phyloP scores from a whole-genome alignment of 1,140 invertebrate species.

The Condylostylus longicornis region DNA sequence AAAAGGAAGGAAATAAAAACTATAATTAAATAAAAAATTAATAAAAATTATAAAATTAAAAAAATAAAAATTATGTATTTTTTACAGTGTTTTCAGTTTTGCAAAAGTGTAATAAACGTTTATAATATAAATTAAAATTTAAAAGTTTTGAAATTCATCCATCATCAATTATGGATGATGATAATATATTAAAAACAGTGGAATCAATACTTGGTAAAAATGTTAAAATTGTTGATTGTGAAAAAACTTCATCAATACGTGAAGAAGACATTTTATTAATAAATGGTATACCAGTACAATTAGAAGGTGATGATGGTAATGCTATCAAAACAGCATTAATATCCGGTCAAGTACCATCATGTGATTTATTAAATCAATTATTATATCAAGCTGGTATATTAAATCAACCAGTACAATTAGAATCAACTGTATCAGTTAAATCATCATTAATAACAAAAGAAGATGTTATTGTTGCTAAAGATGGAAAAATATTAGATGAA shows the following conservation, averaged over 20 bases:
- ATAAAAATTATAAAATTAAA: too few species aligned
- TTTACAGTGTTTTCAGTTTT: too few species aligned
- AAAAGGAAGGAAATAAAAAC: too few species aligned
- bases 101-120: too few species aligned
- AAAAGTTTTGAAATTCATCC: too few species aligned
- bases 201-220: conserved; percentile 61
- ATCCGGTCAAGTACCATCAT: conserved; percentile 53
- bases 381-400: conserved; percentile 50
- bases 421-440: conserved; percentile 57
- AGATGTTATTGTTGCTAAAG: conserved; percentile 52
- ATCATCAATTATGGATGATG: too few species aligned
- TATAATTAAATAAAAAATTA: too few species aligned
- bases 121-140: too few species aligned
- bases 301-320: conserved; percentile 48
- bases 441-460: conserved; percentile 57
- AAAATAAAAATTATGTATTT: too few species aligned
- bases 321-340: conserved; percentile 54
- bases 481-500: conserved; percentile 54
- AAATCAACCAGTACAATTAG: conserved; percentile 52
- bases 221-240: conserved; percentile 57
- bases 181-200: conserved; percentile 63
- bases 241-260: conserved; percentile 53
- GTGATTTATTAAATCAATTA: conserved; percentile 55
- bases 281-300: conserved; percentile 53
- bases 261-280: conserved; percentile 61